Percentiles rank a stretch among this genome's conserved stretches.
Evolutionary conservation across 2,797 vertebrate species (phyloP).

Genomic region (Chloroceryle amazona): DNA sequence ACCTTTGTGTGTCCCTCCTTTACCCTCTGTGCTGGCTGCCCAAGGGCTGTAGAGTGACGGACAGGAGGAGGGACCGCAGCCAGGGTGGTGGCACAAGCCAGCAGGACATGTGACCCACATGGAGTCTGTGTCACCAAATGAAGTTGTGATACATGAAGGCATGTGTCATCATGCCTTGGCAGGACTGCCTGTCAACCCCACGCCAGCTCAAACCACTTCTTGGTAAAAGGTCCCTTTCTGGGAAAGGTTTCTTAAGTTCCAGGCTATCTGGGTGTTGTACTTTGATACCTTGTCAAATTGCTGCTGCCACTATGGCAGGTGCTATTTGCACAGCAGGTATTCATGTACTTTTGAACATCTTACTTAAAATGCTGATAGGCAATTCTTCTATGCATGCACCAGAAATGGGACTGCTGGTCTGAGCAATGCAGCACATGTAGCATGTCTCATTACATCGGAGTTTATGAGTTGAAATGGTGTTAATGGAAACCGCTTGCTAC

Average conservation of each 20-base stretch:
- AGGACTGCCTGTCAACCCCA: background rate
- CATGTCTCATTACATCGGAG: background rate
- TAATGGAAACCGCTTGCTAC: background rate
- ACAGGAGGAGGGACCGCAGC: constrained; percentile 27
- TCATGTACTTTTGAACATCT: background rate
- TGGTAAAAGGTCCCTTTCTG: constrained; percentile 34
- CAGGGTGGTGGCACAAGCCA: constrained; percentile 58
- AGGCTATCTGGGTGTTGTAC: background rate
- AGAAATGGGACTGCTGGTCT: background rate
- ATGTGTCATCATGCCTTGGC: constrained; percentile 16
- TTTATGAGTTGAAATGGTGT: background rate
- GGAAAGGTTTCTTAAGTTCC: constrained; percentile 31
- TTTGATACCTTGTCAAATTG: background rate
- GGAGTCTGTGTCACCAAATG: constrained; percentile 41
- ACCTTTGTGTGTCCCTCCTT: background rate
- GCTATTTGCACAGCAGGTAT: background rate
- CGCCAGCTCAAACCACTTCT: constrained; percentile 29
- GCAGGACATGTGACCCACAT: constrained; percentile 63
- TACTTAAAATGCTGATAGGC: background rate
- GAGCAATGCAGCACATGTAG: background rate
- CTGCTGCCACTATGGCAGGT: background rate
- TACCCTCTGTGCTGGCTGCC: constrained; percentile 52
- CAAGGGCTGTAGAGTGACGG: constrained; percentile 1
- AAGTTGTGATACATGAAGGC: background rate
- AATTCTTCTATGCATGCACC: background rate